Evolutionary conservation across 2,113 vertebrate genomes (phyloP), one percentile per base, ranked within the genome.

Genomic region (Cyprinodon variegatus): DNA sequence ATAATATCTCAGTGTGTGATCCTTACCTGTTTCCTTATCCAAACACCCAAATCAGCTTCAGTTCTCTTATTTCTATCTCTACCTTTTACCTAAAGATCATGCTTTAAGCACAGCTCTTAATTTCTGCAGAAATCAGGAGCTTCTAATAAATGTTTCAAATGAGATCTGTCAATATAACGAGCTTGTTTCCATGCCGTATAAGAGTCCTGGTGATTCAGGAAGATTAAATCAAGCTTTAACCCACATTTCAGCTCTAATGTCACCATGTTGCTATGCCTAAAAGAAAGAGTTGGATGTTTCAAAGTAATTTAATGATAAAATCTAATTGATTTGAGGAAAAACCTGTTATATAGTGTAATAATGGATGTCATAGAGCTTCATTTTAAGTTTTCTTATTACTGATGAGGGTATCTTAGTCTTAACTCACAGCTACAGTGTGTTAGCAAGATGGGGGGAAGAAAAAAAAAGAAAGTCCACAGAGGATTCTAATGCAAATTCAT

Each of bases 401-500:
- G 38, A 37, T 15, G 17, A 46, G 60, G 48, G 60, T 72, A 71
- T 65, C 61, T 53, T 71, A 69, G 22, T n/a, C 36, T 45, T 40
- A 76, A 79, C 69, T 62, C 65, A 17, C 63, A 68, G 77, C 50
- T 12, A 14, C 39, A 81, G 61, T 74, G 7, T 64, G 41, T 68
- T 46, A 79, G 50, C 50, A 9, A 57, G 29, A 29, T 29, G 29
- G 29, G 63, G 50, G n/a, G 71, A 7, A 36, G 7, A 76, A 73
- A 74, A 73, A 77, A 36, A 6, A 22, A 70, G 61, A 43, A 79
- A 81, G 83, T 74, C 78, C 61, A 61, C 37, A 45, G 70, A 76
- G 77, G 70, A 83, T 83, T 90, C 43, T 70, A 46, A 90, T 89
- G 88, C 85, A 88, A 90, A 90, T 88, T 14, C 72, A 71, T 89